These are phyloP conservation scores for Agrilus biguttatus DNA, from an alignment of 2,888 invertebrate species.

Conservation along the genomic window DNA sequence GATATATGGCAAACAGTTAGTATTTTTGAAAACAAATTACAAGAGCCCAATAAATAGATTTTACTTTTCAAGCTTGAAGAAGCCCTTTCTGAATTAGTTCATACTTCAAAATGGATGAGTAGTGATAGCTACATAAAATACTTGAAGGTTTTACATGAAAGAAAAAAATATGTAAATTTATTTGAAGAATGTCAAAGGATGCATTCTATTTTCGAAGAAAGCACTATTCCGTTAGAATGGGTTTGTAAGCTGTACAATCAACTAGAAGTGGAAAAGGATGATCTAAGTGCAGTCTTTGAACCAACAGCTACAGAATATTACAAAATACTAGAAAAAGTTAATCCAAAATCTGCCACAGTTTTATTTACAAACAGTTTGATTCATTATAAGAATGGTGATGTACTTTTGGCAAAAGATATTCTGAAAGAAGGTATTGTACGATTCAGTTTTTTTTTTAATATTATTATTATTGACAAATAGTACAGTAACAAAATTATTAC, in stretches of 20 bases:
- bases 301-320: constrained; percentile 35
- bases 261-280: constrained; percentile 20
- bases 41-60: neutral
- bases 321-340: constrained; percentile 37
- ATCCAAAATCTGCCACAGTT: constrained; percentile 45
- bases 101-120: constrained; percentile 14
- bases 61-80: constrained; percentile 25
- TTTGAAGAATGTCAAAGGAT: constrained; percentile 34
- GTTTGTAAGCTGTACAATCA: constrained; percentile 46
- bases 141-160: constrained; percentile 34
- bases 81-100: constrained; percentile 18
- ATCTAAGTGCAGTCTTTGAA: constrained; percentile 10
- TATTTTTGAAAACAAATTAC: neutral
- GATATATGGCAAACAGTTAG: neutral
- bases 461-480: too few relatives aligned
- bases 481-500: too few relatives aligned
- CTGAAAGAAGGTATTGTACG: constrained; percentile 27
- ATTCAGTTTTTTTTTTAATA: too few relatives aligned
- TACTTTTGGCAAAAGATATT: constrained; percentile 39
- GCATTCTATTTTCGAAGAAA: constrained; percentile 33
- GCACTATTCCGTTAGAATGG: constrained; percentile 42
- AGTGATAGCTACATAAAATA: constrained; percentile 33
- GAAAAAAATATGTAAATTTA: constrained; percentile 29
- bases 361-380: constrained; percentile 46
- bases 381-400: constrained; percentile 35